phyloP scores from a whole-genome alignment of 2,888 invertebrate genomes.

The Hyposoter didymator region DNA sequence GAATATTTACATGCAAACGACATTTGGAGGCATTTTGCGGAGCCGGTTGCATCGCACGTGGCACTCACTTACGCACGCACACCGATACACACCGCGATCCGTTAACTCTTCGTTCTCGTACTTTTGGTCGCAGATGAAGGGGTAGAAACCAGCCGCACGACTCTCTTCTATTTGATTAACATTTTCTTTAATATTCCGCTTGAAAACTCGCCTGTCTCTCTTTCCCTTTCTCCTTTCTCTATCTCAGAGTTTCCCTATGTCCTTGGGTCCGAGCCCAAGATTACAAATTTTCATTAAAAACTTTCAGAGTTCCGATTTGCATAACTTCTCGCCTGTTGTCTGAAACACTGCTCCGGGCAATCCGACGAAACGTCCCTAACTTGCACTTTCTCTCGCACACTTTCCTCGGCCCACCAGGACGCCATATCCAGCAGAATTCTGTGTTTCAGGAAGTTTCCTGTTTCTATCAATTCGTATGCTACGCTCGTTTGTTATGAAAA shows the following conservation, averaged over 20 bases:
- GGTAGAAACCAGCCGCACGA: constrained; percentile 35
- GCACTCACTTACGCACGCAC: neutral
- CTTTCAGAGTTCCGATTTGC: constrained; percentile 76
- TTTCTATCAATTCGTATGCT: constrained; percentile 52
- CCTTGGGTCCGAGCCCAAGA: constrained; percentile 72
- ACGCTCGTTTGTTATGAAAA: constrained; percentile 8
- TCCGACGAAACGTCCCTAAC: constrained; percentile 35
- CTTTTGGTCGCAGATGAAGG: constrained; percentile 25
- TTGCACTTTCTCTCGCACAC: constrained; percentile 21
- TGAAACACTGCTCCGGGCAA: constrained; percentile 54
- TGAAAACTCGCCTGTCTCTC: constrained; percentile 66
- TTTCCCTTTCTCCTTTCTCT: constrained; percentile 18
- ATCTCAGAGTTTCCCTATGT: constrained; percentile 49
- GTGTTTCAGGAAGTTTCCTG: constrained; percentile 46
- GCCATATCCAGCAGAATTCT: neutral
- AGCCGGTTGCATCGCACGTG: constrained; percentile 44
- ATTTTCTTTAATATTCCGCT: constrained; percentile 76
- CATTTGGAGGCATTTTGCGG: constrained; percentile 66
- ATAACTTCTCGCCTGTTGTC: constrained; percentile 74
- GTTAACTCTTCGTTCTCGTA: constrained; percentile 20
- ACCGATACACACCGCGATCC: neutral
- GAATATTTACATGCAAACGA: constrained; percentile 76
- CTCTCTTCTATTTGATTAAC: constrained; percentile 77
- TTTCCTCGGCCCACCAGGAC: neutral
- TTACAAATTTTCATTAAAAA: constrained; percentile 83